Evolutionary conservation across 2,888 invertebrate species (phyloP), one percentile per base, ranked within the genome.

Genomic region (Opisthograptis luteolata): DNA sequence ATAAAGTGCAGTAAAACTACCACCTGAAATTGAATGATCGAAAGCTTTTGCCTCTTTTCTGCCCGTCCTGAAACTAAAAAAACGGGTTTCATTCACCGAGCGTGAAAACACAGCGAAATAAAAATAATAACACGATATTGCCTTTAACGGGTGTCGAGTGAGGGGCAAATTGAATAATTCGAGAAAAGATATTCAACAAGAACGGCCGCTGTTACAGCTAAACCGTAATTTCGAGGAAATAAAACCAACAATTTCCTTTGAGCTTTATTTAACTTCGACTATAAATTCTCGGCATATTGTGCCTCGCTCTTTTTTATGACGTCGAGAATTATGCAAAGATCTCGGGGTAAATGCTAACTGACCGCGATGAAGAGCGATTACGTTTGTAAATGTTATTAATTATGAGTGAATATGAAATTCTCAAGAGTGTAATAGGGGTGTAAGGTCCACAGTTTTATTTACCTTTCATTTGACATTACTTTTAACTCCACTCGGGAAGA

Each of bases 171-270:
- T 70, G 66, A 73, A 77, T 77, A 74, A 77, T 79, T 79, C 68
- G 64, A 55, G 61, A 60, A 73, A 72, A 72, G 63, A 66, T 73
- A 73, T 75, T 71, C 65, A 59, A 64, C 60, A 66, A 60, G 62
- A 74, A 70, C 52, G 61, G 59, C 61, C 55, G 62, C 56, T 59
- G 62, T 60, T 62, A 62, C 61, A 61, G 60, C 69, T 72, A 73
- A 73, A 68, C 67, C 69, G 70, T 73, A 73, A 79, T 79, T 79
- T 70, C 60, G 60, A 60, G 53, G 65, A 72, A 73, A 75, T 78
- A 75, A 77, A 76, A 73, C 64, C 70, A 62, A 72, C 76, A 67
- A 71, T 75, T 71, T 70, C 58, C 60, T 60, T 66, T 58, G 55
- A 62, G 61, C 60, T 64, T 73, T 70, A 68, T 70, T 76, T 73